A percentile compares a stretch with the other conserved stretches of the same genome.
Conservation (phyloP, 2,888 invertebrate species). For the Gisinianus flammeolus region DNA sequence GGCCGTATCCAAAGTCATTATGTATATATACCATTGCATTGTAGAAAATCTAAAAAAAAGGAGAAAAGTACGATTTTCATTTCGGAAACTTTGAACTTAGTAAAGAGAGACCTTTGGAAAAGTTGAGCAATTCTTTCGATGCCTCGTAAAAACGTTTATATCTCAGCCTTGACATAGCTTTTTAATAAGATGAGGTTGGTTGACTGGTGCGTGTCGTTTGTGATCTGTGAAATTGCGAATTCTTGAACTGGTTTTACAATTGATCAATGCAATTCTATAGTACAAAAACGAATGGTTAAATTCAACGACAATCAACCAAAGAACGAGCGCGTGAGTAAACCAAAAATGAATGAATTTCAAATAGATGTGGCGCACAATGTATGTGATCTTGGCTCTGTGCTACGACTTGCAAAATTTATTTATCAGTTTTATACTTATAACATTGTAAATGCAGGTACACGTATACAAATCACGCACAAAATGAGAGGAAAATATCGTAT, state of each 20-base stretch:
- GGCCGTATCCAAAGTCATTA: no score
- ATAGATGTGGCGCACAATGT: background rate
- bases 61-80: background rate
- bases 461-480: no score
- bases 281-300: background rate
- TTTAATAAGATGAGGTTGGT: background rate
- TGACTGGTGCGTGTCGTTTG: background rate
- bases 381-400: background rate
- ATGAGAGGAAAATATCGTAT: no score
- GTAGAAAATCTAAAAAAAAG: background rate
- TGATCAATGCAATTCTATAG: background rate
- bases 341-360: background rate
- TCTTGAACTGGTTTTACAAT: background rate
- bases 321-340: background rate
- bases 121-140: conserved; percentile 25
- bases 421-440: no score
- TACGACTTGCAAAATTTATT: no score
- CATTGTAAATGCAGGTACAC: no score
- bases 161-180: conserved; percentile 2
- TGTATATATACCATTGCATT: no score
- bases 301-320: background rate
- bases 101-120: background rate
- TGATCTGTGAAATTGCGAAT: background rate
- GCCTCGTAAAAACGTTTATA: conserved; percentile 21
- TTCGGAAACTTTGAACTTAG: background rate